These are phyloP conservation scores for Formica selysi DNA, from an alignment of 1,140 invertebrate genomes.

Conservation along the genomic window DNA sequence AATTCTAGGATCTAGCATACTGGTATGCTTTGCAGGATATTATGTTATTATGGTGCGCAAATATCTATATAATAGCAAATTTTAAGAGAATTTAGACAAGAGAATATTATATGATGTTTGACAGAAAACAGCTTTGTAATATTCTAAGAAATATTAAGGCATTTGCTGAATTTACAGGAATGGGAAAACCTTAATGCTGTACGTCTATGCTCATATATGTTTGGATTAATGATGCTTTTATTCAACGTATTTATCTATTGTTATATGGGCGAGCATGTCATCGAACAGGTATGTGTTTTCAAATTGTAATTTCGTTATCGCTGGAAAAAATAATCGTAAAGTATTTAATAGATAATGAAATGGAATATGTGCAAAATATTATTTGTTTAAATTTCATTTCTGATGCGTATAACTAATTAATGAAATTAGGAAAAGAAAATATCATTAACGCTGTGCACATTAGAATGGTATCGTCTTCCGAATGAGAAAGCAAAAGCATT, in stretches of 20 bases:
- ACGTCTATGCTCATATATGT: constrained; percentile 33
- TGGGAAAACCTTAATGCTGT: constrained; percentile 61
- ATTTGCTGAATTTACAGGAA: constrained; percentile 59
- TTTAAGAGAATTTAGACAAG: not conserved
- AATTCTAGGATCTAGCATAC: constrained; percentile 52
- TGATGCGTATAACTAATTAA: not conserved
- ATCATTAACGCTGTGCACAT: constrained; percentile 60
- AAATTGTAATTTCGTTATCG: too few species aligned
- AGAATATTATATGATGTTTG: not conserved
- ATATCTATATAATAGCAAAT: not conserved
- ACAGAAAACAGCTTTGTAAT: not conserved
- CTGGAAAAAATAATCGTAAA: not conserved
- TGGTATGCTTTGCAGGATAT: constrained; percentile 74
- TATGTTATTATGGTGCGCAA: constrained; percentile 53
- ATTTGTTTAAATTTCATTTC: not conserved
- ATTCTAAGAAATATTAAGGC: not conserved
- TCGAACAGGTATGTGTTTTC: constrained; percentile 9
- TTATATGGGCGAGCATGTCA: constrained; percentile 36
- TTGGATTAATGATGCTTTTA: not conserved
- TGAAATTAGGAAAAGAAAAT: constrained; percentile 65
- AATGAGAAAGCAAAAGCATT: constrained; percentile 60
- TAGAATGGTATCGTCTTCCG: constrained; percentile 72
- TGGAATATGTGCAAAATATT: not conserved
- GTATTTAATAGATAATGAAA: not conserved
- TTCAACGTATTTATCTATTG: constrained; percentile 38